A percentile compares a stretch with the other conserved stretches of the same genome.
phyloP scores from a whole-genome alignment of 2,797 vertebrate genomes.

The Dallia pectoralis region DNA sequence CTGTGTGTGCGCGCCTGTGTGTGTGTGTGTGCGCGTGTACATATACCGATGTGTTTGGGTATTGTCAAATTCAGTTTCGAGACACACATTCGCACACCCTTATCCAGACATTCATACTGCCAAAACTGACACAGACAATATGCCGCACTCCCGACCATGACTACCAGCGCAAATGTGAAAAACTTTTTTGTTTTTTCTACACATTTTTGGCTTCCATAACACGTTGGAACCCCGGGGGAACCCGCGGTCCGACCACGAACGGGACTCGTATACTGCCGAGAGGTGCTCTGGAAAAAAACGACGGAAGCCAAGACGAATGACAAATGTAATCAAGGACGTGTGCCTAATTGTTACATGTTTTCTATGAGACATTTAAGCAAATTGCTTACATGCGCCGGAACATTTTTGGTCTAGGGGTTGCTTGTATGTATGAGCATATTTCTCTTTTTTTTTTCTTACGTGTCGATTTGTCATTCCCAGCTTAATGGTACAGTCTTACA shows the following conservation, averaged over 20 bases:
- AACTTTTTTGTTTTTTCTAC: constrained; percentile 70
- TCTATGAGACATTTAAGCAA: constrained; percentile 82
- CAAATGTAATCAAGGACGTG: constrained; percentile 80
- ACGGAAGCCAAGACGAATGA: constrained; percentile 68
- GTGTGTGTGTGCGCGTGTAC: constrained; percentile 24
- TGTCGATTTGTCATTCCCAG: constrained; percentile 81
- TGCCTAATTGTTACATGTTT: constrained; percentile 86
- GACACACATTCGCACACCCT: constrained; percentile 71
- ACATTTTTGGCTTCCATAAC: constrained; percentile 67
- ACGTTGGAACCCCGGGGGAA: constrained; percentile 68
- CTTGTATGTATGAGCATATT: constrained; percentile 82
- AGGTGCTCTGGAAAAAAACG: constrained; percentile 61
- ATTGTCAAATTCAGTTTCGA: constrained; percentile 73
- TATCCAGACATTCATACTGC: constrained; percentile 77
- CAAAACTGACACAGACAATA: constrained; percentile 83
- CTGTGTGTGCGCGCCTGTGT: constrained; percentile 21
- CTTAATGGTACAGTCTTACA: constrained; percentile 84
- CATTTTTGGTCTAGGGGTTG: constrained; percentile 79
- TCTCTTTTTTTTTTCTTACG: constrained; percentile 74
- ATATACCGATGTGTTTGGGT: constrained; percentile 57
- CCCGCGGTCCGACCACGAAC: constrained; percentile 70
- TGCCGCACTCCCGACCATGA: constrained; percentile 78
- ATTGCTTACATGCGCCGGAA: constrained; percentile 81
- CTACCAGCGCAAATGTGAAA: constrained; percentile 86
- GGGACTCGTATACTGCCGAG: constrained; percentile 77